A percentile compares a stretch with the other conserved stretches of the same genome.
Evolutionary conservation across 2,888 invertebrate species (phyloP).

Genomic region (Polydrusus tereticollis): DNA sequence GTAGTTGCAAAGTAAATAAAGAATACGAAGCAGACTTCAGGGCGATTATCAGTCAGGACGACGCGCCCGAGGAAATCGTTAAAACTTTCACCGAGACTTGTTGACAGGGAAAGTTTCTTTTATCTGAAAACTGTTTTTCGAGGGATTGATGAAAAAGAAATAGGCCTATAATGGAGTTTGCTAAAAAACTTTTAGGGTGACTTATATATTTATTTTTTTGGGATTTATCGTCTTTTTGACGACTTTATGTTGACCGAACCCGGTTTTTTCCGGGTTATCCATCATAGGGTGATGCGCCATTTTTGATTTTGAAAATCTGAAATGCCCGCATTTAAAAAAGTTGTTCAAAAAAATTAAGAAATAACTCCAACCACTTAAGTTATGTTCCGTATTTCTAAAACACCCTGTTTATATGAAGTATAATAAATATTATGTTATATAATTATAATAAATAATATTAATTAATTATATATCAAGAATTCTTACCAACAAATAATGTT

Average conservation of each 20-base stretch:
- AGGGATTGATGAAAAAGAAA: slow-evolving; percentile 37
- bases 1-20: slow-evolving; percentile 52
- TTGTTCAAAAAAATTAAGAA: no score
- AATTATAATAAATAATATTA: no score
- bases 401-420: no score
- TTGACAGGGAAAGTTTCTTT: slow-evolving; percentile 47
- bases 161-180: slow-evolving; percentile 38
- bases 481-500: no score
- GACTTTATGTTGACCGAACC: neutral
- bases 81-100: slow-evolving; percentile 50
- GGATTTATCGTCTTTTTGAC: slow-evolving; percentile 1
- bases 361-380: no score
- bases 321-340: no score
- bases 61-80: slow-evolving; percentile 44
- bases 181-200: slow-evolving; percentile 4
- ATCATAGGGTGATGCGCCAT: no score
- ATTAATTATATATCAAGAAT: no score
- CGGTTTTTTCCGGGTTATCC: no score
- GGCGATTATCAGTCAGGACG: slow-evolving; percentile 47
- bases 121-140: slow-evolving; percentile 32
- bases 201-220: slow-evolving; percentile 4
- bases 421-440: no score
- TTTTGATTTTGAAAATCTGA: no score
- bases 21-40: slow-evolving; percentile 38
- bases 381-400: no score